These are phyloP conservation scores for Accipiter virgatus DNA, from an alignment of 2,113 vertebrate genomes.

Conservation along the genomic window DNA sequence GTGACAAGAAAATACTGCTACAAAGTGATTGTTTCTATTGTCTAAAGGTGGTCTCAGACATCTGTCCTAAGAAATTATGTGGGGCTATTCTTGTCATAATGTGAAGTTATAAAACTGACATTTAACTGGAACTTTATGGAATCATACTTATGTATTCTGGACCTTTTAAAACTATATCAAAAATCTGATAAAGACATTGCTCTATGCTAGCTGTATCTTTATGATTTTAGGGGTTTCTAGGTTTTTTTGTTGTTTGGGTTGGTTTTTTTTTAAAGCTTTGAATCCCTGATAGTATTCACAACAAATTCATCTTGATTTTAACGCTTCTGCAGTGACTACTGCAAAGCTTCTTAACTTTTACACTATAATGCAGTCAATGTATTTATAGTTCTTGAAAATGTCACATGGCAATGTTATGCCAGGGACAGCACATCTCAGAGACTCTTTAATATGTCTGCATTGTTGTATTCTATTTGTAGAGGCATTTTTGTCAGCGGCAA, in stretches of 20 bases:
- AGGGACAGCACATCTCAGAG: conserved; percentile 34
- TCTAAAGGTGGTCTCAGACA: conserved; percentile 47
- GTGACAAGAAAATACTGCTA: conserved; percentile 43
- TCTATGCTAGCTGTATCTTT: not conserved
- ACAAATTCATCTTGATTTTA: conserved; percentile 15
- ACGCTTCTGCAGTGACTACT: conserved; percentile 33
- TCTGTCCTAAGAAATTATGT: conserved; percentile 28
- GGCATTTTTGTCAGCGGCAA: conserved; percentile 15
- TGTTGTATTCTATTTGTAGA: conserved; percentile 52
- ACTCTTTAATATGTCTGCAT: conserved; percentile 47
- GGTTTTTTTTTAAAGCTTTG: not conserved
- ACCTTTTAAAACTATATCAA: not conserved
- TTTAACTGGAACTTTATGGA: conserved; percentile 45
- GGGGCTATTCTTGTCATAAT: conserved; percentile 27
- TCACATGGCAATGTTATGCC: conserved; percentile 33
- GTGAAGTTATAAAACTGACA: conserved; percentile 31
- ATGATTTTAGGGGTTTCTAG: not conserved
- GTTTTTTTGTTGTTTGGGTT: not conserved
- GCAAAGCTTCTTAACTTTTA: conserved; percentile 61
- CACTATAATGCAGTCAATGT: conserved; percentile 46
- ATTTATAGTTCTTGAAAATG: conserved; percentile 61
- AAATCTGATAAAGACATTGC: not conserved
- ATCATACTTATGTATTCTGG: not conserved
- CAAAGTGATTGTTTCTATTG: conserved; percentile 36
- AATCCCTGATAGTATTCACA: not conserved